Percentiles rank a stretch among this genome's conserved stretches.
These are phyloP conservation scores for Polypterus senegalus DNA, from an alignment of 2,113 vertebrate species.

Conservation along the genomic window DNA sequence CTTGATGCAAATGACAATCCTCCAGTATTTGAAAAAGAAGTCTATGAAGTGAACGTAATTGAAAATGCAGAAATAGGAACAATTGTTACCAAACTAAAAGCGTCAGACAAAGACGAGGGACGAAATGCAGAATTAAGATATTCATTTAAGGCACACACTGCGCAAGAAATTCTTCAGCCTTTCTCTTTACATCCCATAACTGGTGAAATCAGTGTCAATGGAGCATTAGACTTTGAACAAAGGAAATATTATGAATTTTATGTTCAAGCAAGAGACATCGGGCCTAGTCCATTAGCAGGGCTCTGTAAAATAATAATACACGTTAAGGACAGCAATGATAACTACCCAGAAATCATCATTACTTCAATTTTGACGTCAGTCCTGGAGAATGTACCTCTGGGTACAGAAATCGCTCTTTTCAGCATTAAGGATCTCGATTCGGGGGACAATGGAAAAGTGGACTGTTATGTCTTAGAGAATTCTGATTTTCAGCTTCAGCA, in stretches of 20 bases:
- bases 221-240: conserved; percentile 31
- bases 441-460: conserved; percentile 38
- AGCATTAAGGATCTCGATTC: conserved; percentile 44
- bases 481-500: conserved; percentile 37
- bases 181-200: conserved; percentile 30
- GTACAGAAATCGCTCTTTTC: conserved; percentile 44
- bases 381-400: conserved; percentile 28
- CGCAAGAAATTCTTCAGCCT: conserved; percentile 35
- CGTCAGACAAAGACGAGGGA: conserved; percentile 49
- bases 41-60: conserved; percentile 37
- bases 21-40: conserved; percentile 38
- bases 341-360: conserved; percentile 40
- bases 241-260: conserved; percentile 25
- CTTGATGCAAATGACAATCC: conserved; percentile 50
- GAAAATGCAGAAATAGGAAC: conserved; percentile 38
- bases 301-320: conserved; percentile 46
- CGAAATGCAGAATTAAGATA: conserved; percentile 45
- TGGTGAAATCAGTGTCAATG: conserved; percentile 41
- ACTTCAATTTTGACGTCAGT: conserved; percentile 42
- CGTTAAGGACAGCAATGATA: conserved; percentile 54
- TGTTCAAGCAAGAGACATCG: conserved; percentile 30
- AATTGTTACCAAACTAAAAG: conserved; percentile 30
- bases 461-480: conserved; percentile 24
- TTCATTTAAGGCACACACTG: conserved; percentile 47
- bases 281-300: conserved; percentile 25